Evolutionary conservation across 2,797 vertebrate species (phyloP), one percentile per base, ranked within the genome.

Genomic region (Sebastes minor): DNA sequence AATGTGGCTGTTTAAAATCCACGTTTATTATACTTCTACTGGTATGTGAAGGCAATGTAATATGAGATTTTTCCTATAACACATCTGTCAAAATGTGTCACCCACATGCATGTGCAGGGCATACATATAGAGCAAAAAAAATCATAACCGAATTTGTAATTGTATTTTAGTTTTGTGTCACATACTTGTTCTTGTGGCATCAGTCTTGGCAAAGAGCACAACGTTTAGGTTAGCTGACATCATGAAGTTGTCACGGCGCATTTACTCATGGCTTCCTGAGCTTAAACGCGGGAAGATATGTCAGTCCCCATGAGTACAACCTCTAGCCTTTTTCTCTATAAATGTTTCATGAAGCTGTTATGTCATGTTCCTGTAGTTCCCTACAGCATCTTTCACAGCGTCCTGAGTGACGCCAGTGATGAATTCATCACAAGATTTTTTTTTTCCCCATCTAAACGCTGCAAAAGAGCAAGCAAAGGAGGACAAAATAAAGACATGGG

Each of bases 341-440:
- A 90, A 93, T 93, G 85, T 92, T 94, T 89, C 80, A 94, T 91
- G 83, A 89, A 73, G 80, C 76, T 81, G 88, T 92, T 91, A 89
- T 92, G 91, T 94, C 90, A 90, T 68, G 82, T 85, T 81, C 67
- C 63, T 61, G 60, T 78, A 80, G 68, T 80, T 88, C 78, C 74
- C 80, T 22, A 46, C 73, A 82, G 88, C 80, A 59, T 83, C 86
- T 77, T 81, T 73, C 30, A 60, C 66, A 46, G 64, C 81, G 46
- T 87, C 85, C 73, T 78, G 68, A 77, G 76, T 80, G 86, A 89
- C 74, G 66, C 62, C 35, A 12, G 64, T 80, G 90, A 87, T 90
- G 72, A 87, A 89, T 92, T 89, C 76, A 86, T 88, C 73, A 67
- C 49, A 59, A 61, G 49, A 42, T 57, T n/a, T 16, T 68, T 56